Conservation (phyloP, 2,113 vertebrate genomes). For the Hoplias malabaricus region DNA sequence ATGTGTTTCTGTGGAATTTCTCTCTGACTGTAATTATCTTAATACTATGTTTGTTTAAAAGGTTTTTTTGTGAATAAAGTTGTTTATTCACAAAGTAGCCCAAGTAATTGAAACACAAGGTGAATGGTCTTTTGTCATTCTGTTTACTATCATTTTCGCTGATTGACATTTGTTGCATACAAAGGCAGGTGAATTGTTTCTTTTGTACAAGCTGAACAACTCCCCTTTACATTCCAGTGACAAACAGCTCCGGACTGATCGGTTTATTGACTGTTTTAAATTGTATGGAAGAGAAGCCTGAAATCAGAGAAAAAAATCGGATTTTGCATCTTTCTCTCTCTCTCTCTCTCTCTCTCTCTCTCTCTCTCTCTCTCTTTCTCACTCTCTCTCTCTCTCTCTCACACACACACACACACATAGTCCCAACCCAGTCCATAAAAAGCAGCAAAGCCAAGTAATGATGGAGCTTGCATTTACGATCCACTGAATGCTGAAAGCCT, state of each 20-base stretch:
- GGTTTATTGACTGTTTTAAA: conserved; percentile 40
- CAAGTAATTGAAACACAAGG: neutral
- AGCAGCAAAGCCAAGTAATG: conserved; percentile 5
- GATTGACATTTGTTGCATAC: neutral
- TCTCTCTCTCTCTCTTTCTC: neutral
- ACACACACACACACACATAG: too few relatives aligned
- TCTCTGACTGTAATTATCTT: neutral
- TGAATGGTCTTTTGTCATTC: neutral
- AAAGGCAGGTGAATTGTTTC: neutral
- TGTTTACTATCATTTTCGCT: neutral
- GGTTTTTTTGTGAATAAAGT: neutral
- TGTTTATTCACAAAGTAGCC: neutral
- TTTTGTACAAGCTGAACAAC: conserved; percentile 4
- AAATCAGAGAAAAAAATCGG: conserved; percentile 8
- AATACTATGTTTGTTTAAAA: neutral
- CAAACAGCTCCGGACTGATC: conserved; percentile 11
- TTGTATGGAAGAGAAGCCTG: neutral
- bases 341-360: neutral
- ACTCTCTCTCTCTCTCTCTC: neutral
- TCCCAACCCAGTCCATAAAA: neutral
- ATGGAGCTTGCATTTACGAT: conserved; percentile 34
- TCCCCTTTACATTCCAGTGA: conserved; percentile 2
- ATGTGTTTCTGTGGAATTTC: neutral
- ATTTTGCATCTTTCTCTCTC: conserved; percentile 10
- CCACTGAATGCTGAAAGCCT: conserved; percentile 29